Evolutionary conservation across 2,797 vertebrate genomes (phyloP).

Genomic region (Gymnopithys bicolor): DNA sequence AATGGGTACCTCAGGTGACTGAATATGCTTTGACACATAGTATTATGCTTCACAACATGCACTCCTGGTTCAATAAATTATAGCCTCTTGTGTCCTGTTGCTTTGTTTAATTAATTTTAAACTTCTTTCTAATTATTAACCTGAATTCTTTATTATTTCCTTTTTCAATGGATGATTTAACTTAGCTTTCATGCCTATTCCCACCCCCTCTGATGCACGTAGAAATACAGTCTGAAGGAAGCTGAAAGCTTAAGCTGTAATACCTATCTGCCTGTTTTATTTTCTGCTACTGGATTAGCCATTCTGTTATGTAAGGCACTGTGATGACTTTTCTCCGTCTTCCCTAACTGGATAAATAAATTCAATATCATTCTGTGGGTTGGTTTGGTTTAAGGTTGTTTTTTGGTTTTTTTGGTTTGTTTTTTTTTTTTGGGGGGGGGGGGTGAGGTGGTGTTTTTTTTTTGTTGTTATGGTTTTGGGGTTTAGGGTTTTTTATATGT

Average conservation of each 20-base stretch:
- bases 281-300: neutral
- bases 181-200: neutral
- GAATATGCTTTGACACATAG: neutral
- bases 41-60: neutral
- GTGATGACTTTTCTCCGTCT: neutral
- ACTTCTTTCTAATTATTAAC: conserved; percentile 9
- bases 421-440: neutral
- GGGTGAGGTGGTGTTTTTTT: neutral
- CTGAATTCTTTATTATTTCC: conserved; percentile 6
- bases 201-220: neutral
- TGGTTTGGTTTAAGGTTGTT: too few species aligned
- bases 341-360: neutral
- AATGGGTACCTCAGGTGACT: neutral
- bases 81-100: neutral
- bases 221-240: neutral
- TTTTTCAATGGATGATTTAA: neutral
- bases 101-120: conserved; percentile 20
- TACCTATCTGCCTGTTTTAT: neutral
- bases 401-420: neutral
- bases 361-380: neutral
- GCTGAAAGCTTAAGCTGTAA: neutral
- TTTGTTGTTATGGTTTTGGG: too few species aligned
- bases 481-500: neutral
- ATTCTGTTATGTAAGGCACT: neutral
- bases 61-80: neutral